These are phyloP conservation scores for Choreutis nemorana DNA, from an alignment of 2,888 invertebrate genomes.

Conservation along the genomic window DNA sequence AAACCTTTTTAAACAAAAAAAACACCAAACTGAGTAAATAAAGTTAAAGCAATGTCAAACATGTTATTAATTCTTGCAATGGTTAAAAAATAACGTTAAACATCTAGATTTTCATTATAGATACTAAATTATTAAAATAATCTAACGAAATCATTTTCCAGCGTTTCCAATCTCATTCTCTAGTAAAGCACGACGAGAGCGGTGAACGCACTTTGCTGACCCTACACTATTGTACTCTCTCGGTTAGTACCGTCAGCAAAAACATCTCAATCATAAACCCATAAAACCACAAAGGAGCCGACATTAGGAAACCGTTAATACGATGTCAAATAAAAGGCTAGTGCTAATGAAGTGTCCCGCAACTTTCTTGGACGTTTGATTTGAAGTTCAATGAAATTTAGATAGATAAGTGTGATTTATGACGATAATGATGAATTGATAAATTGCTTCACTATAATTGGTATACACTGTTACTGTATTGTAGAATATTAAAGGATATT, in stretches of 20 bases:
- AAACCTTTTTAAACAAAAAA: constrained; percentile 14
- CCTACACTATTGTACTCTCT: constrained; percentile 46
- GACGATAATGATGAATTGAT: too few relatives aligned
- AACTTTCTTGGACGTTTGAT: too few relatives aligned
- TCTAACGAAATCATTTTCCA: constrained; percentile 11
- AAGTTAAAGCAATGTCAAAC: neutral
- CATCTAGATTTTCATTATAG: constrained; percentile 4
- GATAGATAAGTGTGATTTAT: too few relatives aligned
- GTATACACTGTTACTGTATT: too few relatives aligned
- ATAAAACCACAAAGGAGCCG: too few relatives aligned
- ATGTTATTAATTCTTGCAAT: constrained; percentile 1
- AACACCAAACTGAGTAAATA: constrained; percentile 8
- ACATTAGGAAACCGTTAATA: too few relatives aligned
- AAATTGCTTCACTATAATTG: too few relatives aligned
- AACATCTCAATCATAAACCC: constrained; percentile 6
- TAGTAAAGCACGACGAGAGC: constrained; percentile 39
- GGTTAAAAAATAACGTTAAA: neutral
- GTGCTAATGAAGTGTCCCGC: too few relatives aligned
- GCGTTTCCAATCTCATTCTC: constrained; percentile 7
- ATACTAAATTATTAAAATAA: constrained; percentile 7
- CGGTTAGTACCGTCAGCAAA: constrained; percentile 25
- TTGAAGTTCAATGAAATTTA: too few relatives aligned
- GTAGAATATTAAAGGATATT: too few relatives aligned
- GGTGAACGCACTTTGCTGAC: constrained; percentile 60
- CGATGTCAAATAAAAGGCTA: too few relatives aligned